phyloP scores from a whole-genome alignment of 2,888 invertebrate genomes.

The Macrosiphum euphorbiae region DNA sequence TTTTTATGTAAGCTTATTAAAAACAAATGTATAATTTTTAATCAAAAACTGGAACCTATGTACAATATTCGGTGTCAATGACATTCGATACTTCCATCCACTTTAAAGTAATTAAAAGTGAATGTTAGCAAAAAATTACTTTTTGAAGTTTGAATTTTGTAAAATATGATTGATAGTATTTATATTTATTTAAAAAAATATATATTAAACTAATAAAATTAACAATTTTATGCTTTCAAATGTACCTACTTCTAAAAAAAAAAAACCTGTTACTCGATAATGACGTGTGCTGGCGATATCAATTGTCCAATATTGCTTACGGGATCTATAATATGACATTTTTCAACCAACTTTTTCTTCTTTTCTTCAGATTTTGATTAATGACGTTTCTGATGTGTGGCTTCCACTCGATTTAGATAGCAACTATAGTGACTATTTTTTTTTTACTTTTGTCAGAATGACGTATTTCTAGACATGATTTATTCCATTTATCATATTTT shows the following conservation, averaged over 20 bases:
- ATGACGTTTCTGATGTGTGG: not conserved
- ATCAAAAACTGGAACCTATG: not conserved
- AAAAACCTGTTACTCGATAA: not conserved
- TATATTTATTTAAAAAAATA: not conserved
- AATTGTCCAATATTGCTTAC: conserved; percentile 27
- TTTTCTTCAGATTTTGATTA: conserved; percentile 40
- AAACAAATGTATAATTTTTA: not conserved
- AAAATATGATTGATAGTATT: not conserved
- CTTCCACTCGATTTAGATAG: conserved; percentile 43
- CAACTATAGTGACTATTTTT: conserved; percentile 1
- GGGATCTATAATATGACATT: conserved; percentile 19
- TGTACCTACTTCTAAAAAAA: not conserved
- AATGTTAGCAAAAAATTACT: not conserved
- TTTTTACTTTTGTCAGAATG: not conserved
- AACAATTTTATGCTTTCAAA: not conserved
- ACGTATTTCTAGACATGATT: conserved; percentile 9
- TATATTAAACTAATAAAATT: not conserved
- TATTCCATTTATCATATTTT: conserved; percentile 45
- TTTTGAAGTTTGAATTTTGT: not conserved
- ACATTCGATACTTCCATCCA: not conserved
- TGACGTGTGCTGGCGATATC: not conserved
- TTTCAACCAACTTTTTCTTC: not conserved
- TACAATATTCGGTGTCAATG: not conserved
- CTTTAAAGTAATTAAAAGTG: not conserved
- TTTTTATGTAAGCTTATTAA: not conserved